Percentiles rank a stretch among this genome's conserved stretches.
Evolutionary conservation across 2,888 invertebrate species (phyloP).

Genomic region (Pegoplata infirma): DNA sequence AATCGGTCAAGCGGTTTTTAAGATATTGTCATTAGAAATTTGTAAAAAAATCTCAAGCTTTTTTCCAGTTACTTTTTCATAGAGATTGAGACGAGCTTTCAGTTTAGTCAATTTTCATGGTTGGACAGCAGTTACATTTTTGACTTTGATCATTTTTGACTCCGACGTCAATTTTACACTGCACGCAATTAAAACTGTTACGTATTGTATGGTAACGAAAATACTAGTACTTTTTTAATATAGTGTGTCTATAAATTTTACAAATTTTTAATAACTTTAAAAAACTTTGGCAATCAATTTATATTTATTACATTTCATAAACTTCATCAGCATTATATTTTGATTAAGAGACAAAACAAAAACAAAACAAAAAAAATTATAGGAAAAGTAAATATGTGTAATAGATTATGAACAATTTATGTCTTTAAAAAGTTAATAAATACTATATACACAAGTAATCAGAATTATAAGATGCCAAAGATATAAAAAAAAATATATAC

Average conservation of each 20-base stretch:
- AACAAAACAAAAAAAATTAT: background rate
- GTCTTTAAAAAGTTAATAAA: slow-evolving; percentile 2
- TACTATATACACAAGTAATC: background rate
- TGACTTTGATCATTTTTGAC: too few species aligned
- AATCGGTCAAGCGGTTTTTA: too few species aligned
- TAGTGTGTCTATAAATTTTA: background rate
- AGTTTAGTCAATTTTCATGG: too few species aligned
- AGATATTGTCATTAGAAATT: too few species aligned
- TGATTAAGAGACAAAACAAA: background rate
- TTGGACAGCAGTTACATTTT: too few species aligned
- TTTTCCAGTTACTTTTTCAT: too few species aligned
- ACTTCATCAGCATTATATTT: slow-evolving; percentile 21
- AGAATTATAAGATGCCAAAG: background rate
- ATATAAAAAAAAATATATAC: background rate
- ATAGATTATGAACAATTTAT: slow-evolving; percentile 16
- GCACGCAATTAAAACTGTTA: too few species aligned
- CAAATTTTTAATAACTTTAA: slow-evolving; percentile 8
- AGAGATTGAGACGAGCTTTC: too few species aligned
- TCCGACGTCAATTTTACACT: too few species aligned
- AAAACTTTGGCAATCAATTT: slow-evolving; percentile 26
- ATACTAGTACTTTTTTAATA: too few species aligned
- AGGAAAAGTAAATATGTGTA: background rate
- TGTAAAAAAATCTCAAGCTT: too few species aligned
- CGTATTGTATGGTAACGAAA: too few species aligned
- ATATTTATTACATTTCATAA: slow-evolving; percentile 20